Evolutionary conservation across 2,888 invertebrate genomes (phyloP).

Genomic region (Bombylius discolor): DNA sequence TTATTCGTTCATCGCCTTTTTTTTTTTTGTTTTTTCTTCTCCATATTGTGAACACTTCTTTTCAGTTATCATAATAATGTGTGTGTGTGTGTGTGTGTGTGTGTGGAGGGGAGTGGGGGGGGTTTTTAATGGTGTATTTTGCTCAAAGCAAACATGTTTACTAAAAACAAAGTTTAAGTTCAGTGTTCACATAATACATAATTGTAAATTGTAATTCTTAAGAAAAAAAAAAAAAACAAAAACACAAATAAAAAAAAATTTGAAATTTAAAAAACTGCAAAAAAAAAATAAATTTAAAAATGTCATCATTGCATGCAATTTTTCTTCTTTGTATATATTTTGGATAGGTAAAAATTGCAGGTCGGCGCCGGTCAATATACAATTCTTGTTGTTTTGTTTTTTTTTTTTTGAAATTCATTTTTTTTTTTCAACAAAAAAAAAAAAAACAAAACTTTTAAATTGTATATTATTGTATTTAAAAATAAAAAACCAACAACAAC

Average conservation of each 20-base stretch:
- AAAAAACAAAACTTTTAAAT: too few species aligned
- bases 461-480: neutral
- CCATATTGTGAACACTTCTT: too few species aligned
- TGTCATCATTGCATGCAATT: constrained; percentile 9
- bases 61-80: too few species aligned
- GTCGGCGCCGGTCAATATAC: constrained; percentile 7
- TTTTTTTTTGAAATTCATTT: neutral
- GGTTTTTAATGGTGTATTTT: too few species aligned
- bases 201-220: too few species aligned
- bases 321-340: neutral
- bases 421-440: neutral
- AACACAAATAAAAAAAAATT: neutral
- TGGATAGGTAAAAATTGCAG: constrained; percentile 2
- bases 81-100: too few species aligned
- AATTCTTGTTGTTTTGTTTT: neutral
- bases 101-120: too few species aligned
- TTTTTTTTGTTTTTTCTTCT: too few species aligned
- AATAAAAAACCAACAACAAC: neutral
- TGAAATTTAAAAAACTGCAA: neutral
- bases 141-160: too few species aligned
- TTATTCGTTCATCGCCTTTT: too few species aligned
- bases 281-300: neutral
- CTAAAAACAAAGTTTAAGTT: too few species aligned
- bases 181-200: too few species aligned
- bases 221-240: neutral